phyloP scores from a whole-genome alignment of 2,113 vertebrate genomes.

The Macrotis lagotis region DNA sequence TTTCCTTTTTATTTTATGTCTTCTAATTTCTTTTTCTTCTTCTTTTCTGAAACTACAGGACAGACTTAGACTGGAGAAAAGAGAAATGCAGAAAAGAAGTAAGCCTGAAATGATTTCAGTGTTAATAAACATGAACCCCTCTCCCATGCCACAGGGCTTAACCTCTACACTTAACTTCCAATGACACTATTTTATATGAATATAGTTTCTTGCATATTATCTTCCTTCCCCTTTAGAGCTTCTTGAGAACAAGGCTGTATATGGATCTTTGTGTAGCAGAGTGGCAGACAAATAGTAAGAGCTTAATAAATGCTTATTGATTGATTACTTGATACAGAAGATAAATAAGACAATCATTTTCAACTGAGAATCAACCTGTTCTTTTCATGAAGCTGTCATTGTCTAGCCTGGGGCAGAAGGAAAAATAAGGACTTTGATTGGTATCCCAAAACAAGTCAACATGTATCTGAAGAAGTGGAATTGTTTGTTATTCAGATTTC shows the following conservation, averaged over 20 bases:
- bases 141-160: neutral
- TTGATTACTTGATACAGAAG: neutral
- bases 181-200: neutral
- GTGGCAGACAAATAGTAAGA: neutral
- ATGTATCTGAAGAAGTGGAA: neutral
- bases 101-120: neutral
- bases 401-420: neutral
- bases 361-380: neutral
- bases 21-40: no score
- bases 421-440: neutral
- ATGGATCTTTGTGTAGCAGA: neutral
- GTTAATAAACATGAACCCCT: neutral
- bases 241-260: neutral
- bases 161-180: neutral
- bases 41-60: neutral
- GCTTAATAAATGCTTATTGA: neutral
- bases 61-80: neutral
- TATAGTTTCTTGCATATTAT: neutral
- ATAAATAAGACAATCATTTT: neutral
- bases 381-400: conserved; percentile 6
- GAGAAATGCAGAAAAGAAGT: neutral
- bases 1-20: no score
- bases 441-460: neutral
- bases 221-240: neutral
- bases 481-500: conserved; percentile 2